Percentiles rank a stretch among this genome's conserved stretches.
Conservation (phyloP, 2,113 vertebrate genomes). For the Pygoscelis antarcticus region DNA sequence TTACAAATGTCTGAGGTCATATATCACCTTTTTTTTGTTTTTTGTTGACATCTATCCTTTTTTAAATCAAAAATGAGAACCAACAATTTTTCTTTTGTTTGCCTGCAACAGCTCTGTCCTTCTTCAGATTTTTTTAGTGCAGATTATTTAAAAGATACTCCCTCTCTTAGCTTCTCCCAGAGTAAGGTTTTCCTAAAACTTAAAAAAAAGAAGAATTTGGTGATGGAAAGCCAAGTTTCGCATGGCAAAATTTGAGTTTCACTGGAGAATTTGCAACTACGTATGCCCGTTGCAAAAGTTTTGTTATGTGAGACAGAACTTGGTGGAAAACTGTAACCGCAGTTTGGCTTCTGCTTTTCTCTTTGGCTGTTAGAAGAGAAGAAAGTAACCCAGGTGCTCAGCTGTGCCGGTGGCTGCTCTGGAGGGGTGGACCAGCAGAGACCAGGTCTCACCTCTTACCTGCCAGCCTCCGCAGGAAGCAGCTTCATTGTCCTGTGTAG, state of each 20-base stretch:
- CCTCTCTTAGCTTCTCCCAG: background rate
- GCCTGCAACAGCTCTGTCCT: background rate
- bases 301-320: background rate
- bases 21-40: background rate
- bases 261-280: background rate
- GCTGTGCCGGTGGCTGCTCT: background rate
- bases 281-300: background rate
- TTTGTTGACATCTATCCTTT: background rate
- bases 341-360: background rate
- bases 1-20: background rate
- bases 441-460: background rate
- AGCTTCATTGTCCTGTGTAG: rapidly evolving
- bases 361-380: background rate
- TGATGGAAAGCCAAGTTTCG: background rate
- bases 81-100: background rate
- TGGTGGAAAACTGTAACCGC: background rate
- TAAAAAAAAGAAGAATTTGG: background rate
- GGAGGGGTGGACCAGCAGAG: background rate
- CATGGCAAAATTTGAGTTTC: background rate
- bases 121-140: background rate
- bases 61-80: background rate
- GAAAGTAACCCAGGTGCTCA: background rate
- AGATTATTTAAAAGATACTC: background rate
- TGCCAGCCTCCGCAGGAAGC: background rate
- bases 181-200: background rate